phyloP scores from a whole-genome alignment of 2,888 invertebrate genomes.

The Rhyacophila evoluta region DNA sequence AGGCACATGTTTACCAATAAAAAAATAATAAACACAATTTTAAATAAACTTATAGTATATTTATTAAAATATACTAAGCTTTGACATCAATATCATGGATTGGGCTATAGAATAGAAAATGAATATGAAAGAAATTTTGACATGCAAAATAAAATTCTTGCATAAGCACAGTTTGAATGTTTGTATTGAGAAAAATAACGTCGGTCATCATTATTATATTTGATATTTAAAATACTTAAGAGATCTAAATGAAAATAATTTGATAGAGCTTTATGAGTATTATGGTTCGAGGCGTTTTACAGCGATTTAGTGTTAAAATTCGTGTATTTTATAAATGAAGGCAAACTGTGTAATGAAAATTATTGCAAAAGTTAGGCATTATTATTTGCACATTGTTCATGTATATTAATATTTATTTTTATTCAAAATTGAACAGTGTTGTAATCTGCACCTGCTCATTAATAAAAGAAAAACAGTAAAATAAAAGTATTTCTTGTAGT shows the following conservation, averaged over 20 bases:
- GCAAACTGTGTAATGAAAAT: background rate
- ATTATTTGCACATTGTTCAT: slow-evolving; percentile 12
- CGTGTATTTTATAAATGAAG: slow-evolving; percentile 1
- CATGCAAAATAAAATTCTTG: too few relatives aligned
- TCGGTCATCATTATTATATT: slow-evolving; percentile 5
- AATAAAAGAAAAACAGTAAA: too few relatives aligned
- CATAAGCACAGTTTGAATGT: background rate
- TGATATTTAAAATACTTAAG: slow-evolving; percentile 11
- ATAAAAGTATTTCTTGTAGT: too few relatives aligned
- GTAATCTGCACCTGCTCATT: background rate
- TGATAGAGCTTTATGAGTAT: slow-evolving; percentile 9
- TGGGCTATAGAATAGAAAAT: too few relatives aligned
- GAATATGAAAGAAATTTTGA: too few relatives aligned
- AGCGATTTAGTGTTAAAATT: slow-evolving; percentile 1
- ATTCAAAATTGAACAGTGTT: background rate
- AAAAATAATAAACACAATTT: too few relatives aligned
- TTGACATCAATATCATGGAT: too few relatives aligned
- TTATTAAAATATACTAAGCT: too few relatives aligned
- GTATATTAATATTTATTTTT: background rate
- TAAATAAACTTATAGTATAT: too few relatives aligned
- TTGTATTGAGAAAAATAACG: background rate
- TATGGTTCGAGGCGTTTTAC: slow-evolving; percentile 2
- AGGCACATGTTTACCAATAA: too few relatives aligned
- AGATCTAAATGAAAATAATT: slow-evolving; percentile 5
- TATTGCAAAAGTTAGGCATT: background rate